Evolutionary conservation across 2,113 vertebrate genomes (phyloP).

Genomic region (Salvelinus fontinalis): DNA sequence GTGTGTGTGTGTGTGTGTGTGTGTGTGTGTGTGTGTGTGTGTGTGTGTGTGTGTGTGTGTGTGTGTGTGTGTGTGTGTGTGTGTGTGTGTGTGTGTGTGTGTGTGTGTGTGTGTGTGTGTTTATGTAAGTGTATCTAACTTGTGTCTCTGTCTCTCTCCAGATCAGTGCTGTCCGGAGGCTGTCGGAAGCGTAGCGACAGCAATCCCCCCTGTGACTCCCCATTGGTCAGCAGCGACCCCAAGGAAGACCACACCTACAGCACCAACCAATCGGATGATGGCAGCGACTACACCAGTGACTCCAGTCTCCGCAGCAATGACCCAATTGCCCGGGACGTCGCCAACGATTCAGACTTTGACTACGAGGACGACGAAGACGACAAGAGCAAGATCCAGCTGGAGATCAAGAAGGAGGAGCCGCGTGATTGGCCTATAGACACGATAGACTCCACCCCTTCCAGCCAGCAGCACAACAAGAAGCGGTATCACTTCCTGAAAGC

Average conservation of each 20-base stretch:
- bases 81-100: slow-evolving; percentile 5
- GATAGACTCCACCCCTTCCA: slow-evolving; percentile 64
- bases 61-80: no score
- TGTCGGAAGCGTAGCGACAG: slow-evolving; percentile 77
- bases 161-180: slow-evolving; percentile 77
- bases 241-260: slow-evolving; percentile 93
- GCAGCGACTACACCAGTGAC: slow-evolving; percentile 79
- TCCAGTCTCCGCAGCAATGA: slow-evolving; percentile 79
- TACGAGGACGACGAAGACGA: slow-evolving; percentile 84
- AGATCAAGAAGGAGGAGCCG: slow-evolving; percentile 73
- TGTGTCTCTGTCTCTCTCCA: slow-evolving; percentile 35
- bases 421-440: slow-evolving; percentile 80
- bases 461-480: slow-evolving; percentile 83
- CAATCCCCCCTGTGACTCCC: slow-evolving; percentile 81
- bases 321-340: not conserved
- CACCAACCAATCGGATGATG: slow-evolving; percentile 84
- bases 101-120: slow-evolving; percentile 2
- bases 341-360: slow-evolving; percentile 26
- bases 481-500: slow-evolving; percentile 83
- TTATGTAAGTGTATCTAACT: not conserved
- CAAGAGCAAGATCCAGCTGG: slow-evolving; percentile 67
- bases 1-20: slow-evolving; percentile 1
- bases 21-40: not conserved
- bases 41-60: slow-evolving; percentile 3
- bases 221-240: slow-evolving; percentile 84